Conservation (phyloP, 2,888 invertebrate species). For the Trichogramma dendrolimi region DNA sequence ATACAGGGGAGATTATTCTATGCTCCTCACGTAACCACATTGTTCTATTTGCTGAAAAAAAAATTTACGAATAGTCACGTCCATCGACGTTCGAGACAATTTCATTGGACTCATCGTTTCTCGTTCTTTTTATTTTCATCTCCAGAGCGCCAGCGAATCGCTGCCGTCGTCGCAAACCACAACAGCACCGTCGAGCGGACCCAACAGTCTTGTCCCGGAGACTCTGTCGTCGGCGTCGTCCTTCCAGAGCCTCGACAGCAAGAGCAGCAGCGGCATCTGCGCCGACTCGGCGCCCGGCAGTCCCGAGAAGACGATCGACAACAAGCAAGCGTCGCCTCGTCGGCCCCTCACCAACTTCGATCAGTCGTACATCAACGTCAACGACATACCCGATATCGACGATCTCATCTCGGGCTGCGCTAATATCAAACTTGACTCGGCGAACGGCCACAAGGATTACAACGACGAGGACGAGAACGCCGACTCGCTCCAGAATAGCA, state of each 20-base stretch:
- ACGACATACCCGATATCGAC: slow-evolving; percentile 40
- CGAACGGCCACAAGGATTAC: slow-evolving; percentile 14
- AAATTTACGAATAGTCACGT: neutral
- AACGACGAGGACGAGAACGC: neutral
- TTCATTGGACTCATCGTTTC: neutral
- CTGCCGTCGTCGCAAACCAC: neutral
- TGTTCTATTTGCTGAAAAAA: no score
- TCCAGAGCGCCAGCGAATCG: slow-evolving; percentile 6
- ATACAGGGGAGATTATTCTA: no score
- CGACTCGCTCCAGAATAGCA: slow-evolving; percentile 1
- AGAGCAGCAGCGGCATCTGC: slow-evolving; percentile 41
- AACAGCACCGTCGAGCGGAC: slow-evolving; percentile 9
- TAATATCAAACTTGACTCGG: slow-evolving; percentile 35
- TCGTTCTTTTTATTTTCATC: neutral
- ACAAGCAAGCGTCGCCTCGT: slow-evolving; percentile 13
- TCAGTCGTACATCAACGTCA: slow-evolving; percentile 34
- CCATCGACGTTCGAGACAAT: neutral
- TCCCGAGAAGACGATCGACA: slow-evolving; percentile 29
- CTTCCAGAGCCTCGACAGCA: slow-evolving; percentile 43
- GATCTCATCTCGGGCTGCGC: slow-evolving; percentile 44
- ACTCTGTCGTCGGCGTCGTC: slow-evolving; percentile 43
- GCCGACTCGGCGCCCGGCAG: slow-evolving; percentile 31
- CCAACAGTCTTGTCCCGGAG: slow-evolving; percentile 32
- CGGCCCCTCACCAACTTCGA: slow-evolving; percentile 9
- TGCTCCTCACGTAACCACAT: no score